These are phyloP conservation scores for Celastrina argiolus DNA, from an alignment of 2,888 invertebrate genomes.

Conservation along the genomic window DNA sequence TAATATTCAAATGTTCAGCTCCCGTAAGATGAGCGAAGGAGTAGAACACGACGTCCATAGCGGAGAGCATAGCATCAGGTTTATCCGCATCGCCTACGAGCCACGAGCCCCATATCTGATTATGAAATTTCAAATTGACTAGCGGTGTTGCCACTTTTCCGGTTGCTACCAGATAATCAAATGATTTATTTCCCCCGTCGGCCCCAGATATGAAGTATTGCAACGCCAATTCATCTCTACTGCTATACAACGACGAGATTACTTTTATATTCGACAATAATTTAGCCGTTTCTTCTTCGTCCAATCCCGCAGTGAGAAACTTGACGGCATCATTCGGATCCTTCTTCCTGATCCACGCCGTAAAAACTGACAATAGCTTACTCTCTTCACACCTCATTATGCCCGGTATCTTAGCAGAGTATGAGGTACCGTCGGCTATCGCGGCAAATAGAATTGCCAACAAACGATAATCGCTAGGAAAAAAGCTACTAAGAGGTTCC, in stretches of 20 bases:
- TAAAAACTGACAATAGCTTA: not conserved
- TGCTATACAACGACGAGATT: not conserved
- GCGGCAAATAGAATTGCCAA: not conserved
- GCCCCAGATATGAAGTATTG: not conserved
- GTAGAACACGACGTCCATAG: slow-evolving; percentile 40
- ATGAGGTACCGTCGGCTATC: not conserved
- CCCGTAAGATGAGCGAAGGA: slow-evolving; percentile 37
- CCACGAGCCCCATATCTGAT: slow-evolving; percentile 29
- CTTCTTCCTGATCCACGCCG: not conserved
- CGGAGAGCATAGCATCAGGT: slow-evolving; percentile 41
- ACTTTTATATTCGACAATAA: not conserved
- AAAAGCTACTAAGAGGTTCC: not conserved
- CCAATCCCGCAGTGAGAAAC: not conserved
- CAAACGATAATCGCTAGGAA: not conserved
- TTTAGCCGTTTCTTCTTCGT: not conserved
- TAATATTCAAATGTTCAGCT: slow-evolving; percentile 13
- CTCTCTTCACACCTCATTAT: not conserved
- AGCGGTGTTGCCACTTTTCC: not conserved
- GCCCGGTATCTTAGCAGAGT: not conserved
- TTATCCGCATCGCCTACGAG: slow-evolving; percentile 31
- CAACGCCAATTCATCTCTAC: not conserved
- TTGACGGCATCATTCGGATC: not conserved
- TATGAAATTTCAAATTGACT: not conserved
- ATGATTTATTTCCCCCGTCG: not conserved
- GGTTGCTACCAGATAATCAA: not conserved